Percentiles rank a stretch among this genome's conserved stretches.
Evolutionary conservation across 1,140 invertebrate species (phyloP).

Genomic region (Euglossa dilemma): DNA sequence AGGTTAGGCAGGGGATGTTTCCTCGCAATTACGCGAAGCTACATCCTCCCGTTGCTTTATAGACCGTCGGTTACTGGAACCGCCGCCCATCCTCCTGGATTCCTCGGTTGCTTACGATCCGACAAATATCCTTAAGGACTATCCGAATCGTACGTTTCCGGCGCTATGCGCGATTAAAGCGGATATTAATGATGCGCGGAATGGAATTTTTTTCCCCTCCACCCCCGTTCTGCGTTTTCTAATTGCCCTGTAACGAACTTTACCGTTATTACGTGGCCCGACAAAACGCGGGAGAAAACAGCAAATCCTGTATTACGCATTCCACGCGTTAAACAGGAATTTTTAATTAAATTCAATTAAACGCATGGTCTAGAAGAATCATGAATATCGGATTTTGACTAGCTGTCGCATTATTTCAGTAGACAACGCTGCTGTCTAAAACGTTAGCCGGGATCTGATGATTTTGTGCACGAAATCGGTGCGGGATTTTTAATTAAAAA

Average conservation of each 20-base stretch:
- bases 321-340: not conserved
- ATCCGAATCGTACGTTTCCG: conserved; percentile 30
- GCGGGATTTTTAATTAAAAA: too few relatives aligned
- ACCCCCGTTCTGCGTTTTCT: not conserved
- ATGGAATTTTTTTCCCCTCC: not conserved
- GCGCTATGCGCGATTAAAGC: conserved; percentile 1
- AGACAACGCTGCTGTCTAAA: too few relatives aligned
- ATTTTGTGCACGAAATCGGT: too few relatives aligned
- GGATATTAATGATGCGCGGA: conserved; percentile 11
- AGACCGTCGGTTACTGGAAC: conserved; percentile 49
- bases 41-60: conserved; percentile 51
- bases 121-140: conserved; percentile 52
- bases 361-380: too few relatives aligned
- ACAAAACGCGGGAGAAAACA: not conserved
- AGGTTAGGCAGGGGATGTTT: conserved; percentile 50
- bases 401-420: too few relatives aligned
- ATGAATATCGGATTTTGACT: too few relatives aligned
- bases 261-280: not conserved
- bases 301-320: not conserved
- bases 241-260: not conserved
- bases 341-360: conserved; percentile 40
- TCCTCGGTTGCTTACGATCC: conserved; percentile 53
- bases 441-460: too few relatives aligned
- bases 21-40: conserved; percentile 54
- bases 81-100: conserved; percentile 28